phyloP scores from a whole-genome alignment of 2,113 vertebrate species.

The Limanda limanda region DNA sequence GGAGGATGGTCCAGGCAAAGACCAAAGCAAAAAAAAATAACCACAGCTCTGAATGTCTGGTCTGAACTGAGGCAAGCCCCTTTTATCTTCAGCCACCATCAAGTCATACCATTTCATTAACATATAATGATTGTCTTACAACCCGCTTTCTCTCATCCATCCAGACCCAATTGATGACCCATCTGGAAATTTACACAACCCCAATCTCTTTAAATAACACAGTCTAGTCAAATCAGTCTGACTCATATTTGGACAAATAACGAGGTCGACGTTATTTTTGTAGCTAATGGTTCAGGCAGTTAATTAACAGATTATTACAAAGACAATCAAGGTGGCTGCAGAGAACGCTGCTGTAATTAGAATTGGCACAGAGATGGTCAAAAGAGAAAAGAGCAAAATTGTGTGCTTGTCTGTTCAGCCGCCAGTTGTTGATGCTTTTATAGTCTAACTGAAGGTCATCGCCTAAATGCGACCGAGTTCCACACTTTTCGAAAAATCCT shows the following conservation, averaged over 20 bases:
- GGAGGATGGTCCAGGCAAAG: neutral
- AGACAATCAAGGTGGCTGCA: constrained; percentile 21
- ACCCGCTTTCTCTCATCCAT: constrained; percentile 25
- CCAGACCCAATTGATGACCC: constrained; percentile 44
- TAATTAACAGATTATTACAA: constrained; percentile 35
- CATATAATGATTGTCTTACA: constrained; percentile 33
- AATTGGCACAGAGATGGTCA: constrained; percentile 1
- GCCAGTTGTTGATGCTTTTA: constrained; percentile 1
- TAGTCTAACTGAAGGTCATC: constrained; percentile 41
- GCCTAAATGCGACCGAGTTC: constrained; percentile 3
- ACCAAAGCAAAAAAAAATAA: neutral
- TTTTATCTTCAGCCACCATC: constrained; percentile 21
- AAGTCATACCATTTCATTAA: constrained; percentile 33
- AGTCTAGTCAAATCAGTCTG: constrained; percentile 33
- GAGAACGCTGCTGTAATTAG: constrained; percentile 38
- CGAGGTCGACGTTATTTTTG: constrained; percentile 7
- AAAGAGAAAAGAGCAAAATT: neutral
- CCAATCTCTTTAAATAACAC: constrained; percentile 39
- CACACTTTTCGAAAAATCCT: constrained; percentile 20
- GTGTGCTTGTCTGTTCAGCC: neutral
- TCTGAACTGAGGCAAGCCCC: neutral
- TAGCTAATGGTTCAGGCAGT: constrained; percentile 26
- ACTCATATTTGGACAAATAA: constrained; percentile 31
- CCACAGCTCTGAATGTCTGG: neutral
- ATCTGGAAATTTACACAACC: constrained; percentile 50